Evolutionary conservation across 2,888 invertebrate genomes (phyloP).

Genomic region (Plusia festucae): DNA sequence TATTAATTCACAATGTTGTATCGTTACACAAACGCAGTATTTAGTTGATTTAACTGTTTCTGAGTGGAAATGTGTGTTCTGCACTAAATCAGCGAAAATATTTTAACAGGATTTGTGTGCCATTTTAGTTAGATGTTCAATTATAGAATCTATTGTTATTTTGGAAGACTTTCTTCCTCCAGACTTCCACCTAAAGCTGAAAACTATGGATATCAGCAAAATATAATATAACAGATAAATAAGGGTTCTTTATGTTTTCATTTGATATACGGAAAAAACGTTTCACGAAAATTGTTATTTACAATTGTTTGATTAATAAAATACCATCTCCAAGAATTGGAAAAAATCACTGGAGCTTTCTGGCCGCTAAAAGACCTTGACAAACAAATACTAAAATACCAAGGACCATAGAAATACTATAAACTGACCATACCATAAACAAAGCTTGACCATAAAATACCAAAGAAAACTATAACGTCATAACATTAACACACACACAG

Average conservation of each 20-base stretch:
- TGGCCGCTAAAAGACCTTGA: neutral
- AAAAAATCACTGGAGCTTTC: neutral
- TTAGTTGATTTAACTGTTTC: neutral
- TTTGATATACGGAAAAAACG: too few relatives aligned
- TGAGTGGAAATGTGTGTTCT: slow-evolving; percentile 9
- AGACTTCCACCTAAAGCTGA: too few relatives aligned
- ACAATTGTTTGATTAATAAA: too few relatives aligned
- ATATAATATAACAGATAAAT: too few relatives aligned
- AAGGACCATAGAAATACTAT: neutral
- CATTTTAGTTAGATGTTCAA: neutral
- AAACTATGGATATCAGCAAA: too few relatives aligned
- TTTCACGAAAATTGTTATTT: too few relatives aligned
- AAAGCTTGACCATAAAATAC: slow-evolving; percentile 7
- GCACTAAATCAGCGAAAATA: neutral
- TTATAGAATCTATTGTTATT: too few relatives aligned
- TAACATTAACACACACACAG: slow-evolving; percentile 2
- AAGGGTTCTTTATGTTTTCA: too few relatives aligned
- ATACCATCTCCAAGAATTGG: too few relatives aligned
- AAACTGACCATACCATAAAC: slow-evolving; percentile 7
- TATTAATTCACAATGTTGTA: slow-evolving; percentile 23
- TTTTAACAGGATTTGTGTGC: neutral
- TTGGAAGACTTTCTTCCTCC: neutral
- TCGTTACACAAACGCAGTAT: slow-evolving; percentile 5
- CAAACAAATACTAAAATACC: neutral
- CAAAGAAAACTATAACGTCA: neutral